phyloP scores from a whole-genome alignment of 2,797 vertebrate genomes.

The Acipenser oxyrinchus region DNA sequence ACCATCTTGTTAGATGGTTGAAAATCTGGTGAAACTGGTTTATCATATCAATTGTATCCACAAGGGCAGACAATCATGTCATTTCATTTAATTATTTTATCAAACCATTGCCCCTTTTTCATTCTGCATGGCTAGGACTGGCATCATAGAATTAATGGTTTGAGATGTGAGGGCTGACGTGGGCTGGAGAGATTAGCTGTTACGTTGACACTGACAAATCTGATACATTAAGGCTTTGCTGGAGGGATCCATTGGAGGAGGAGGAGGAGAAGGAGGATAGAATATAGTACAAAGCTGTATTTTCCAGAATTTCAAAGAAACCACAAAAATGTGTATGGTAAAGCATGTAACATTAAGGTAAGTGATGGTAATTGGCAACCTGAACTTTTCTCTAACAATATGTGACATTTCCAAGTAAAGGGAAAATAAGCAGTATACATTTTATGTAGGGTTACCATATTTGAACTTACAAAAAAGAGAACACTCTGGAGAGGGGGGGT shows the following conservation, averaged over 20 bases:
- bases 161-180: conserved; percentile 47
- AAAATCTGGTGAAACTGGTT: conserved; percentile 13
- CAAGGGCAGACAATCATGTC: conserved; percentile 8
- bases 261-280: neutral
- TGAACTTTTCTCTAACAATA: no score
- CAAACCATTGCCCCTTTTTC: conserved; percentile 21
- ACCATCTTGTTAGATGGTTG: neutral
- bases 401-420: no score
- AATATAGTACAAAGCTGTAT: neutral
- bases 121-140: conserved; percentile 18
- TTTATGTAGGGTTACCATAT: no score
- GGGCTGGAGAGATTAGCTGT: conserved; percentile 61
- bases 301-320: no score
- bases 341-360: no score
- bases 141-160: conserved; percentile 46
- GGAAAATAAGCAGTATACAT: no score
- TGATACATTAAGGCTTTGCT: conserved; percentile 63
- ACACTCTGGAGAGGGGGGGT: no score
- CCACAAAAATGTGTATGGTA: no score
- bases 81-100: conserved; percentile 13
- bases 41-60: conserved; percentile 15
- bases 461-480: no score
- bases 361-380: no score
- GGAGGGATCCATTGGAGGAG: conserved; percentile 43
- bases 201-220: conserved; percentile 71